Percentiles rank a stretch among this genome's conserved stretches.
These are phyloP conservation scores for Perizoma flavofasciatum DNA, from an alignment of 2,888 invertebrate genomes.

Conservation along the genomic window DNA sequence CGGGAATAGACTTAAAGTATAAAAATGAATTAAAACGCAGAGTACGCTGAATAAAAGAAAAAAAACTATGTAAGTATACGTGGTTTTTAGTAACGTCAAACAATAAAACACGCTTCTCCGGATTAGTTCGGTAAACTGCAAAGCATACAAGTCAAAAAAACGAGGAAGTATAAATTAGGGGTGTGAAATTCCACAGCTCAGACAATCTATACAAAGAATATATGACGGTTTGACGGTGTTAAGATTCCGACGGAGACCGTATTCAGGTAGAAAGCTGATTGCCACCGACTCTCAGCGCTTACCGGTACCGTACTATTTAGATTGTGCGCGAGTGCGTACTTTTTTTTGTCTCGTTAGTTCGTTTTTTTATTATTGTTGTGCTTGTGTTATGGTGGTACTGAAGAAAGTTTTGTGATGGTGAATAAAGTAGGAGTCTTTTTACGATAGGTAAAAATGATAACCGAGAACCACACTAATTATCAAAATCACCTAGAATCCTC, in stretches of 20 bases:
- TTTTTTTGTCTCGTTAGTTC: too few species aligned
- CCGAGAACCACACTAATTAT: too few species aligned
- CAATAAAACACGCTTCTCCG: constrained; percentile 22
- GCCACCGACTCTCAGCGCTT: neutral
- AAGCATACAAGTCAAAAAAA: constrained; percentile 38
- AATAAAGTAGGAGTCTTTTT: too few species aligned
- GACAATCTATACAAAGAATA: constrained; percentile 61
- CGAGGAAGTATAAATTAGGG: constrained; percentile 75
- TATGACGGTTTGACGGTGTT: constrained; percentile 57
- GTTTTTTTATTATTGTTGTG: too few species aligned
- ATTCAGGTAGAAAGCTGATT: neutral
- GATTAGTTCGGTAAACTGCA: constrained; percentile 34
- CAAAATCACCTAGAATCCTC: too few species aligned
- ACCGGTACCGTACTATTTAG: too few species aligned
- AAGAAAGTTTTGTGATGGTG: too few species aligned
- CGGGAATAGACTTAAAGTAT: too few species aligned
- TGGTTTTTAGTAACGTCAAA: constrained; percentile 2
- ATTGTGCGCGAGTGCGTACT: too few species aligned
- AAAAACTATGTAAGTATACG: neutral
- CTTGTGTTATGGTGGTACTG: too few species aligned
- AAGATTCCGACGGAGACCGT: constrained; percentile 56
- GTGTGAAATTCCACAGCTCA: constrained; percentile 71
- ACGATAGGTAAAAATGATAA: too few species aligned
- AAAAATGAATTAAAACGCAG: too few species aligned
- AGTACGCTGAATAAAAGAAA: neutral